Evolutionary conservation across 2,888 invertebrate genomes (phyloP), one percentile per base, ranked within the genome.

Genomic region (Sericinus montela): DNA sequence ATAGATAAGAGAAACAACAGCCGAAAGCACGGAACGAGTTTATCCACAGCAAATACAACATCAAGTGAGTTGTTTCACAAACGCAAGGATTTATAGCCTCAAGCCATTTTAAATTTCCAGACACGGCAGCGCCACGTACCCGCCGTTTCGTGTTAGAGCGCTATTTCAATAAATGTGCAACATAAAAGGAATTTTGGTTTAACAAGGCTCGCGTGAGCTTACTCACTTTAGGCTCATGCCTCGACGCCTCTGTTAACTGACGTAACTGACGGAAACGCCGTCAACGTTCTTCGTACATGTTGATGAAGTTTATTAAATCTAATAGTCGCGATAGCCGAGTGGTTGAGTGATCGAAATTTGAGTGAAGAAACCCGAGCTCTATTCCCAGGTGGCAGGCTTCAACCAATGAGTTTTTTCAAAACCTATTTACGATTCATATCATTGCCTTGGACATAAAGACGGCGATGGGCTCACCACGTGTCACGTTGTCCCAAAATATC

Each of bases 121-220:
- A 34, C 19, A 25, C 16, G 14, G 25, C 32, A 15, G 16, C 32
- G 37, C 23, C 37, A 23, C 11, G 25, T 43, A 43, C 38, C 15
- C 32, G 28, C 38, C 43, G 37, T 19, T 48, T 16, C 48, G 42
- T 43, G 37, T 48, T 30, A 38, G 43, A 32, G 9, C 11, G 41
- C 47, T 48, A 29, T 48, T 43, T 43, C 42, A 43, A 48, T 48
- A 47, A 48, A 37, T 42, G 42, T 29, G 10, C 48, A 38, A 48
- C 38, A 37, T 14, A 10, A 45, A 42, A 16, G 42, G 16, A 25
- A 19, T 25, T 32, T 45, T 8, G n/a, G 11, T 48, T 19, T 45
- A 30, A 41, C 37, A 19, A 14, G 47, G 34, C 16, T 48, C 48
- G 48, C 41, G 48, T 47, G 46, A 35, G 10, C 28, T 13, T 15